These are phyloP conservation scores for Lithosia quadra DNA, from an alignment of 2,888 invertebrate genomes.

Conservation along the genomic window DNA sequence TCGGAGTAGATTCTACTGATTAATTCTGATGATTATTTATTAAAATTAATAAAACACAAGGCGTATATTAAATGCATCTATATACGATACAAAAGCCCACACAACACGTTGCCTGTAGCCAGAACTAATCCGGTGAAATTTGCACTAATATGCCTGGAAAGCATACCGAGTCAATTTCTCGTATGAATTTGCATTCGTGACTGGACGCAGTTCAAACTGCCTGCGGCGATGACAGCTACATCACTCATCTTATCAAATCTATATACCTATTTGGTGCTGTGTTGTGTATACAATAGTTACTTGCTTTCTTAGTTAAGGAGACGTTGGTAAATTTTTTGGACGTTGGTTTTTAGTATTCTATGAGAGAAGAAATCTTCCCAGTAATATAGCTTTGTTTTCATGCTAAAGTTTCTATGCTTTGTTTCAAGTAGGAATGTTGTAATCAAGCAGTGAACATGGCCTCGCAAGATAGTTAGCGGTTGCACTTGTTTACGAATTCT, in stretches of 20 bases:
- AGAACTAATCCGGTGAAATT: constrained; percentile 59
- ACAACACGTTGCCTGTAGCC: constrained; percentile 41
- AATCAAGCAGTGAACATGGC: not conserved
- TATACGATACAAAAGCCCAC: constrained; percentile 27
- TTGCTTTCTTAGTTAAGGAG: not conserved
- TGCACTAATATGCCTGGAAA: constrained; percentile 69
- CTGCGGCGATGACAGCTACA: constrained; percentile 72
- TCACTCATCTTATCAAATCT: constrained; percentile 59
- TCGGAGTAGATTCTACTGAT: too few species aligned
- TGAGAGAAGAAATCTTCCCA: not conserved
- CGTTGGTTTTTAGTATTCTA: not conserved
- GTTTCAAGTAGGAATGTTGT: not conserved
- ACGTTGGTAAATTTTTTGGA: not conserved
- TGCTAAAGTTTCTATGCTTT: too few species aligned
- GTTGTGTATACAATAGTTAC: constrained; percentile 7
- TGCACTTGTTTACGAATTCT: not conserved
- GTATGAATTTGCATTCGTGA: constrained; percentile 77
- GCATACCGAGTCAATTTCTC: constrained; percentile 66
- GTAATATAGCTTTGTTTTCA: not conserved
- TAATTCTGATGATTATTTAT: too few species aligned
- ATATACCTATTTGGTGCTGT: constrained; percentile 14
- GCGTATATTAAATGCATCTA: not conserved
- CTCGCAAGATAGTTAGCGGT: not conserved
- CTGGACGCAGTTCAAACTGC: constrained; percentile 71
- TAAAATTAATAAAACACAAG: too few species aligned